Evolutionary conservation across 2,797 vertebrate species (phyloP).

Genomic region (Etheostoma perlongum): DNA sequence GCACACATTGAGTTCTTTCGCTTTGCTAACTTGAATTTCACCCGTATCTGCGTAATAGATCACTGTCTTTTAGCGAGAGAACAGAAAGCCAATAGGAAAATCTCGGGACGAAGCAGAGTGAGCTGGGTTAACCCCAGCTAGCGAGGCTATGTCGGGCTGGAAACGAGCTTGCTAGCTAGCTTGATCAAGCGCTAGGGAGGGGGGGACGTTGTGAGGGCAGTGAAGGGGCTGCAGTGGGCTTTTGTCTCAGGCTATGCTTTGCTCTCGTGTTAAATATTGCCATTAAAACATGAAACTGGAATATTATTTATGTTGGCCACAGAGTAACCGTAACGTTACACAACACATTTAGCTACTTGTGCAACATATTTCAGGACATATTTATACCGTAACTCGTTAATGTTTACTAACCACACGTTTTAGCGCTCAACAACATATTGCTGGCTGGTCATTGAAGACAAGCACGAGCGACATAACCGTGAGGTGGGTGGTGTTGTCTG

Average conservation of each 20-base stretch:
- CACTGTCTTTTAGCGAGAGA: slow-evolving; percentile 17
- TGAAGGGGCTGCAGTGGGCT: slow-evolving; percentile 82
- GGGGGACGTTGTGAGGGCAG: slow-evolving; percentile 66
- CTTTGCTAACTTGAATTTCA: not conserved
- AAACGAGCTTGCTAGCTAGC: slow-evolving; percentile 67
- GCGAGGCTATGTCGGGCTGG: slow-evolving; percentile 55
- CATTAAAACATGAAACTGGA: slow-evolving; percentile 29
- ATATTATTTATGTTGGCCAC: not conserved
- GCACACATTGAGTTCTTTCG: slow-evolving; percentile 49
- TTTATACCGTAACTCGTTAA: not conserved
- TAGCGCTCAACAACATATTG: slow-evolving; percentile 55
- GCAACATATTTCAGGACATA: not conserved
- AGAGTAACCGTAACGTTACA: not conserved
- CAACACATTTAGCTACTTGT: not conserved
- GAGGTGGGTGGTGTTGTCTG: slow-evolving; percentile 71
- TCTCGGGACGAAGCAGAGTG: slow-evolving; percentile 71
- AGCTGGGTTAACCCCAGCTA: slow-evolving; percentile 55
- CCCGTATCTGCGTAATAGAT: not conserved
- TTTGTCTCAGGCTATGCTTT: slow-evolving; percentile 82
- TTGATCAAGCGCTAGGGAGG: slow-evolving; percentile 73
- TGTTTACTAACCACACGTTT: slow-evolving; percentile 58
- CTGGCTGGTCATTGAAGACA: slow-evolving; percentile 46
- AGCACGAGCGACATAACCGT: slow-evolving; percentile 49
- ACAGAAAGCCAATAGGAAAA: slow-evolving; percentile 59
- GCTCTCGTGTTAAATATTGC: slow-evolving; percentile 43